phyloP scores from a whole-genome alignment of 2,797 vertebrate species.

The Brachyrhaphis roseni region DNA sequence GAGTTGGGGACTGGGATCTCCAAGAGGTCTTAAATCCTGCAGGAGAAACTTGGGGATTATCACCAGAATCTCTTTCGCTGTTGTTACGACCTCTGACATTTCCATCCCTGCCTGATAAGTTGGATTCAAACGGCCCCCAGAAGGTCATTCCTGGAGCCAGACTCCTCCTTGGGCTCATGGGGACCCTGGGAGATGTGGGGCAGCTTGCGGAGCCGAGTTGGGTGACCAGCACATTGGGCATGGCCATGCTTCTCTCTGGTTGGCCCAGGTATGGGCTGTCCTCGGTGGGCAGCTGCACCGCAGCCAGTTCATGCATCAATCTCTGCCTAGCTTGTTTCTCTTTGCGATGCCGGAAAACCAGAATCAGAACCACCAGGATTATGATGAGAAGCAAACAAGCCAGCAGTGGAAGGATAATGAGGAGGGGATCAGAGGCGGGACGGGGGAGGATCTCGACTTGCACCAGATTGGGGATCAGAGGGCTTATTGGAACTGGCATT shows the following conservation, averaged over 20 bases:
- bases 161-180: slow-evolving; percentile 56
- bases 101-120: slow-evolving; percentile 32
- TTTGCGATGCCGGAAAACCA: slow-evolving; percentile 82
- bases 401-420: slow-evolving; percentile 82
- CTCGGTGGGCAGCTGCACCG: slow-evolving; percentile 34
- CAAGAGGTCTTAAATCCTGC: slow-evolving; percentile 54
- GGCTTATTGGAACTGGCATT: slow-evolving; percentile 43
- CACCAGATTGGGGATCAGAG: slow-evolving; percentile 47
- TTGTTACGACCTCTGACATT: slow-evolving; percentile 13
- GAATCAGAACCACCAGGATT: slow-evolving; percentile 77
- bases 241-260: slow-evolving; percentile 78
- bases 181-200: slow-evolving; percentile 57
- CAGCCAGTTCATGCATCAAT: slow-evolving; percentile 73
- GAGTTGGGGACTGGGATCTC: slow-evolving; percentile 72
- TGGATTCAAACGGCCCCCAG: slow-evolving; percentile 81
- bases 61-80: slow-evolving; percentile 22
- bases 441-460: slow-evolving; percentile 69
- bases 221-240: slow-evolving; percentile 88
- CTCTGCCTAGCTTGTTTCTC: slow-evolving; percentile 78
- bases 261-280: slow-evolving; percentile 61
- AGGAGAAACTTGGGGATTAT: slow-evolving; percentile 2
- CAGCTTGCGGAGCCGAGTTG: slow-evolving; percentile 75
- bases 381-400: slow-evolving; percentile 83
- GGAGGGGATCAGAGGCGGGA: slow-evolving; percentile 78
- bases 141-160: slow-evolving; percentile 76